phyloP scores from a whole-genome alignment of 2,888 invertebrate species.

The Rambutsinella grinnellia region DNA sequence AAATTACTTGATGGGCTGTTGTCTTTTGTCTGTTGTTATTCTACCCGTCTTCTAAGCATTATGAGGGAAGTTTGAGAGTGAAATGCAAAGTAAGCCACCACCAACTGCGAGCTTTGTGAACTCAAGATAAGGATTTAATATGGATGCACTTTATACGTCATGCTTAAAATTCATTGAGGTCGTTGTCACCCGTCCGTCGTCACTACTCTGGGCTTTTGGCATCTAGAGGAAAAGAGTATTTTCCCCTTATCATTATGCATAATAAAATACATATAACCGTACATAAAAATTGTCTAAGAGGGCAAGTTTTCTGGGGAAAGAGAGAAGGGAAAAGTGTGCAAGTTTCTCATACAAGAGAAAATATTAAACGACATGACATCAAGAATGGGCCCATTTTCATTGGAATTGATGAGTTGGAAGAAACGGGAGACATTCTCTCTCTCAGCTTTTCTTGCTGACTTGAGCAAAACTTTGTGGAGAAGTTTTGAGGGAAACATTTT shows the following conservation, averaged over 20 bases:
- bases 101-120: not conserved
- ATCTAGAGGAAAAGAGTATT: conserved; percentile 2
- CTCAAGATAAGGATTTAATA: conserved; percentile 21
- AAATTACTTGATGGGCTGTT: no score
- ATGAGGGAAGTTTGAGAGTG: no score
- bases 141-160: conserved; percentile 9
- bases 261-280: conserved; percentile 26
- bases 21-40: no score
- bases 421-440: not conserved
- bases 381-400: conserved; percentile 36
- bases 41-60: no score
- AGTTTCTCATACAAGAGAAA: not conserved
- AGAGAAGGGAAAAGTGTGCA: no score
- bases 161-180: conserved; percentile 46
- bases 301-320: no score
- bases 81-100: not conserved
- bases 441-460: conserved; percentile 19
- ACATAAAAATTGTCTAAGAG: no score
- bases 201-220: not conserved
- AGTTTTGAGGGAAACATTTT: no score
- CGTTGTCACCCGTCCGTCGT: conserved; percentile 29
- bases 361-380: conserved; percentile 47
- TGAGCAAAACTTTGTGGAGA: conserved; percentile 24
- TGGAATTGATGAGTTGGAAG: conserved; percentile 51
- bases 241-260: conserved; percentile 33